Evolutionary conservation across 2,888 invertebrate species (phyloP).

Genomic region (Euphydryas editha): DNA sequence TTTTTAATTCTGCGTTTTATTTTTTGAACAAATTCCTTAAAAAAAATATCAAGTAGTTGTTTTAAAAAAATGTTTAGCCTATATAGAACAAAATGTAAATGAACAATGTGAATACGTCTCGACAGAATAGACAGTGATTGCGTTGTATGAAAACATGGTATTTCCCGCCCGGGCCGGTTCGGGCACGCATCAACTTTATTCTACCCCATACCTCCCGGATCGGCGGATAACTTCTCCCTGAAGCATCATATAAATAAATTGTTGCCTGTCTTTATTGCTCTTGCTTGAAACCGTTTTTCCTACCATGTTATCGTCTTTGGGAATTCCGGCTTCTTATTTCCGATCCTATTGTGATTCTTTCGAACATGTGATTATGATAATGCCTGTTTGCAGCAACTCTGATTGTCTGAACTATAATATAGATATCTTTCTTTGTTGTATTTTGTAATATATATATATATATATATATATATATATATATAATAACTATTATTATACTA

Average conservation of each 20-base stretch:
- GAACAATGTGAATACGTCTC: constrained; percentile 6
- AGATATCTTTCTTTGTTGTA: not conserved
- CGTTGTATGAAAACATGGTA: constrained; percentile 14
- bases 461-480: no score
- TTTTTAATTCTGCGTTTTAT: not conserved
- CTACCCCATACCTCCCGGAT: constrained; percentile 62
- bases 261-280: constrained; percentile 80
- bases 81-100: not conserved
- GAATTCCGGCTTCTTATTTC: constrained; percentile 68
- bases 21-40: not conserved
- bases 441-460: no score
- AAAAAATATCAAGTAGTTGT: not conserved
- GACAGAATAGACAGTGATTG: constrained; percentile 7
- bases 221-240: constrained; percentile 78
- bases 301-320: constrained; percentile 70
- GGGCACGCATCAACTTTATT: constrained; percentile 78
- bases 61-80: not conserved
- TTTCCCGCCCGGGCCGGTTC: constrained; percentile 29
- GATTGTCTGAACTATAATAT: constrained; percentile 1
- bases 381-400: constrained; percentile 45
- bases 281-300: constrained; percentile 76
- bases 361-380: constrained; percentile 73
- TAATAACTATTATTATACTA: no score
- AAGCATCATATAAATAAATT: constrained; percentile 84
- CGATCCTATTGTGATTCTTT: constrained; percentile 71